A percentile compares a stretch with the other conserved stretches of the same genome.
Evolutionary conservation across 2,797 vertebrate genomes (phyloP).

Genomic region (Todus mexicanus): DNA sequence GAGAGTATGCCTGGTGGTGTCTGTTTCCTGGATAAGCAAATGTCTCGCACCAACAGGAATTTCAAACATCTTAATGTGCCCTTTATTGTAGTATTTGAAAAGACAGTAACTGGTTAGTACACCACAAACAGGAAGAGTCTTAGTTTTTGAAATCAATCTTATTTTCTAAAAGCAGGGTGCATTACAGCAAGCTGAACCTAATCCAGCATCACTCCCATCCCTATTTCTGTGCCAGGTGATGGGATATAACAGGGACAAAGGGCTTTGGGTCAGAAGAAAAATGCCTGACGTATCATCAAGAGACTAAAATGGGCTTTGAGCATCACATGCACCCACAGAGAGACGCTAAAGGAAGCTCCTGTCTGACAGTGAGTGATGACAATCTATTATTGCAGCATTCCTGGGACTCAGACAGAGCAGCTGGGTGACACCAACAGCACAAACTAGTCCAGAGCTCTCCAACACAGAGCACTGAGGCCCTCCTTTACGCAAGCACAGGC

Average conservation of each 20-base stretch:
- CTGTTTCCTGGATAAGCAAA: conserved; percentile 91
- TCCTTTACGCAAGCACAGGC: not conserved
- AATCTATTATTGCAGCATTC: not conserved
- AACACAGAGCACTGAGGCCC: not conserved
- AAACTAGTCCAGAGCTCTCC: not conserved
- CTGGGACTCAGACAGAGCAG: not conserved
- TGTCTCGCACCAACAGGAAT: conserved; percentile 93
- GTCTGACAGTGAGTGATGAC: not conserved
- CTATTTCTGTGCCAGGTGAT: not conserved
- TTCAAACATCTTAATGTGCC: conserved; percentile 93
- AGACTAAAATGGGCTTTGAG: not conserved
- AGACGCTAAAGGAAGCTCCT: not conserved
- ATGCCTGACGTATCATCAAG: not conserved
- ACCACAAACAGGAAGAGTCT: not conserved
- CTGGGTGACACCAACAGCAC: not conserved
- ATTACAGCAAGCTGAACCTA: not conserved
- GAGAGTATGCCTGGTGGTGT: conserved; percentile 83
- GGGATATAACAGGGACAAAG: not conserved
- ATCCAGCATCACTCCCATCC: not conserved
- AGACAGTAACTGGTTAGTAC: conserved; percentile 9
- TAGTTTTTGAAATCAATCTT: not conserved
- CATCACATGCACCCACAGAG: not conserved
- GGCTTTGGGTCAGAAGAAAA: not conserved
- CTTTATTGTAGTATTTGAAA: conserved; percentile 67
- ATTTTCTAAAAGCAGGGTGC: not conserved